phyloP scores from a whole-genome alignment of 2,888 invertebrate genomes.

The Pristionchus maxplancki region DNA sequence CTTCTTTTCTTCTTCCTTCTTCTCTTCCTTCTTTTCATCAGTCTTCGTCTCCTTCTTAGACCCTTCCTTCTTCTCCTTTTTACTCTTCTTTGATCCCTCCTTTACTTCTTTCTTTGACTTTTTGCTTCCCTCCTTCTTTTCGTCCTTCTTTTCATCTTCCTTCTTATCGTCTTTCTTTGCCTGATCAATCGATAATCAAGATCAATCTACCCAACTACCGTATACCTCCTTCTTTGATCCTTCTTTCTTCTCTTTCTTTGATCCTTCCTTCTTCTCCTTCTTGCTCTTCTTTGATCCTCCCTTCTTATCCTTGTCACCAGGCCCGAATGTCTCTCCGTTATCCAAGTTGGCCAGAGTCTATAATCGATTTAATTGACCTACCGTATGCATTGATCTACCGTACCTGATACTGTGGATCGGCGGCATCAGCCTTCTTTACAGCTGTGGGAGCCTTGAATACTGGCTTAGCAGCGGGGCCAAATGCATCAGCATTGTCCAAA shows the following conservation, averaged over 20 bases:
- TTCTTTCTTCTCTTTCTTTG: too few relatives aligned
- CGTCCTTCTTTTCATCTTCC: neutral
- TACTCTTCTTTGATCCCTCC: neutral
- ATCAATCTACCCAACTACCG: neutral
- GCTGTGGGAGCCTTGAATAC: conserved; percentile 21
- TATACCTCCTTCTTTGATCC: too few relatives aligned
- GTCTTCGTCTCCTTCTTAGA: neutral
- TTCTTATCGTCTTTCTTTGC: neutral
- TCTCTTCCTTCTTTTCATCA: conserved; percentile 1
- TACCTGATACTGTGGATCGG: conserved; percentile 31
- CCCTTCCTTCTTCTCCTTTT: neutral
- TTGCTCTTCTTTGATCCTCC: conserved; percentile 2
- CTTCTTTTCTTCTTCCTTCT: neutral
- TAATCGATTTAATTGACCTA: neutral
- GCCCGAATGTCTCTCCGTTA: conserved; percentile 22
- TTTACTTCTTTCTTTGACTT: neutral
- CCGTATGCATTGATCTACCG: conserved; percentile 17
- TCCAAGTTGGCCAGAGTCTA: neutral
- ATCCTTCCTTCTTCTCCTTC: too few relatives aligned
- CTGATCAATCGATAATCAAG: neutral
- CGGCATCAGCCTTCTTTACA: conserved; percentile 23
- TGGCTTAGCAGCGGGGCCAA: conserved; percentile 3
- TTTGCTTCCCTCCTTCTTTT: neutral
- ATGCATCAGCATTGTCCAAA: neutral
- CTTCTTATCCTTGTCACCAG: conserved; percentile 31